A percentile compares a stretch with the other conserved stretches of the same genome.
These are phyloP conservation scores for Epirrhoe tristata DNA, from an alignment of 2,888 invertebrate species.

Conservation along the genomic window DNA sequence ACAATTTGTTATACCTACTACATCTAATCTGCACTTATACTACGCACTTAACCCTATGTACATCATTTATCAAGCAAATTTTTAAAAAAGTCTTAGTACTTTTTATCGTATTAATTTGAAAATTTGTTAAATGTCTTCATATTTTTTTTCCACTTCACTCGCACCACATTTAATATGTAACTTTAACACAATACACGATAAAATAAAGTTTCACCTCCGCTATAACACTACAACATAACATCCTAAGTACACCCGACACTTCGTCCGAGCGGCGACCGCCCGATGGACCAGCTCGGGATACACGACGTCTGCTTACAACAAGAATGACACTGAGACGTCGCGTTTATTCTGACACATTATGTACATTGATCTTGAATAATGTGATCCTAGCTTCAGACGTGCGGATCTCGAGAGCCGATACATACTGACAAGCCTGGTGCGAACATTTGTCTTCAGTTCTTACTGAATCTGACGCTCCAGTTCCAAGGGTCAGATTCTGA, in stretches of 20 bases:
- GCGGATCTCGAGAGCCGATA: background rate
- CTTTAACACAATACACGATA: slow-evolving; percentile 72
- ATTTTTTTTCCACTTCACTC: slow-evolving; percentile 76
- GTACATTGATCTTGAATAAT: background rate
- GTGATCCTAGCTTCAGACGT: background rate
- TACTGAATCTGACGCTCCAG: background rate
- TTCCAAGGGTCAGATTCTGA: background rate
- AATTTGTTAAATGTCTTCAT: slow-evolving; percentile 85
- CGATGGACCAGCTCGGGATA: too few species aligned
- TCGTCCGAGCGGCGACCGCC: slow-evolving; percentile 58
- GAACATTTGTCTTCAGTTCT: too few species aligned
- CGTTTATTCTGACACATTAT: background rate
- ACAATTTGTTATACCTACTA: slow-evolving; percentile 85
- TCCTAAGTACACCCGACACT: slow-evolving; percentile 70
- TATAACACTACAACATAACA: slow-evolving; percentile 71
- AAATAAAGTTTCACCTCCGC: slow-evolving; percentile 75
- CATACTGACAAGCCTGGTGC: background rate
- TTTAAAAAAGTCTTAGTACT: slow-evolving; percentile 82
- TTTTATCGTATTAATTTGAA: slow-evolving; percentile 82
- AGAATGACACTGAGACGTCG: background rate
- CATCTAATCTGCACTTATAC: slow-evolving; percentile 80
- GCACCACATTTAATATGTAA: slow-evolving; percentile 71
- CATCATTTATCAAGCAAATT: slow-evolving; percentile 81
- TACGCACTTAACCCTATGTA: slow-evolving; percentile 80
- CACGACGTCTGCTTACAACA: too few species aligned